These are phyloP conservation scores for Panopea generosa DNA, from an alignment of 2,888 invertebrate genomes.

Conservation along the genomic window DNA sequence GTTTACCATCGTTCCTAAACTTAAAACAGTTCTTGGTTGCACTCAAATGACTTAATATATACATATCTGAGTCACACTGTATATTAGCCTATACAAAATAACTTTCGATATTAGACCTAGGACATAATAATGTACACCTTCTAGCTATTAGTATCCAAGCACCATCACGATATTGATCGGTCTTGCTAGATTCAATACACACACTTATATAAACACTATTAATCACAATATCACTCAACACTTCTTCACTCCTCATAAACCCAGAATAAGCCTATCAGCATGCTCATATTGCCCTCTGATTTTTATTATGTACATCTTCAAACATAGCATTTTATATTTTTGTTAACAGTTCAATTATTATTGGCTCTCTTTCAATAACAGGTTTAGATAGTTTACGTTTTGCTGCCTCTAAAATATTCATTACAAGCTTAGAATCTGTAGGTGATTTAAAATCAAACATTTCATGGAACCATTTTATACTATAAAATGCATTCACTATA, in stretches of 20 bases:
- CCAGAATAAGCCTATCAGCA: conserved; percentile 41
- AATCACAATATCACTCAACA: conserved; percentile 29
- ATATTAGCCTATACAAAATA: conserved; percentile 29
- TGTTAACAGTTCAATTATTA: too few species aligned
- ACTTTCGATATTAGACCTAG: conserved; percentile 31
- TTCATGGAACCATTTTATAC: conserved; percentile 53
- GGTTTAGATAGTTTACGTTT: conserved; percentile 34
- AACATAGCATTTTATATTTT: conserved; percentile 24
- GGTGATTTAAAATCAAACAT: conserved; percentile 33
- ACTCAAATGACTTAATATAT: conserved; percentile 18
- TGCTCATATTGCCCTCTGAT: conserved; percentile 41
- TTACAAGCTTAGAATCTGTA: conserved; percentile 37
- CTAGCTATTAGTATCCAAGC: conserved; percentile 37
- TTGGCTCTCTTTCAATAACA: conserved; percentile 42
- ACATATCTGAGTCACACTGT: conserved; percentile 13
- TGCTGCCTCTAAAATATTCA: conserved; percentile 41
- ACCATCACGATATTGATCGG: conserved; percentile 8
- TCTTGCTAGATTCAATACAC: conserved; percentile 6
- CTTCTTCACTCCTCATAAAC: conserved; percentile 45
- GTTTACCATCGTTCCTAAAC: conserved; percentile 21
- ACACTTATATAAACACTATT: neutral
- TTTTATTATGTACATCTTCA: conserved; percentile 24
- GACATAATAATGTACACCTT: conserved; percentile 37
- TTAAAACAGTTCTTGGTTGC: conserved; percentile 13
- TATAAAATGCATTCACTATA: conserved; percentile 58